Evolutionary conservation across 1,140 invertebrate species (phyloP), one percentile per base, ranked within the genome.

Genomic region (Papilio dardanus): DNA sequence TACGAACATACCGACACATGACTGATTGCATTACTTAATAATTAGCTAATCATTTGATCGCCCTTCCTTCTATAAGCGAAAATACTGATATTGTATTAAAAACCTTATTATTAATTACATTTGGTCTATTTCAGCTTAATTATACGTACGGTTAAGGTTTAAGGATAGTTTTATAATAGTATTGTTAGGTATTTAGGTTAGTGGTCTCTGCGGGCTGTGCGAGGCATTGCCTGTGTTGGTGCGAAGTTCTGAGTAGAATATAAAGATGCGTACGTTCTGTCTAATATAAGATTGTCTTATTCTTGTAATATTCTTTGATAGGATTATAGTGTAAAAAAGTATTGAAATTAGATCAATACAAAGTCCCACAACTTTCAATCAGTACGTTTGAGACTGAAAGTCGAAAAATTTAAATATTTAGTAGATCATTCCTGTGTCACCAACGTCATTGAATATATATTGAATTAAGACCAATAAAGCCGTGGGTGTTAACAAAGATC

Each of bases 21-120:
- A 58, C 19, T 73, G 71, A 73, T 58, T 73, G 71, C 50, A 35
- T 73, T 73, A 73, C 19, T 58, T 73, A 21, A 54, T 73, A 54
- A 73, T 73, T 73, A 73, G 46, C 71, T 73, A 73, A 73, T 73
- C 42, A 73, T 73, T 33, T 73, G 69, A 24, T 71, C n/a, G n/a
- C 71, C 31, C n/a, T 54, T 30, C 50, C n/a, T 21, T 58, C n/a
- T 35, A 14, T 28, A n/a, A 10, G 37, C 14, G 16, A 21, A 24
- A 10, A 7, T 16, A 42, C 16, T 33, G 46, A 8, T 50, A n/a
- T 40, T 73, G 12, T 54, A 58, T 35, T 73, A 54, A 40, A 31
- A 35, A 35, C 71, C 71, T 73, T 73, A 73, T 54, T 30, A 4
- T 40, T 21, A 73, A 54, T 30, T 30, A 6, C 12, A 6, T 31